phyloP scores from a whole-genome alignment of 2,888 invertebrate species.

The Caenorhabditis doughertyi region DNA sequence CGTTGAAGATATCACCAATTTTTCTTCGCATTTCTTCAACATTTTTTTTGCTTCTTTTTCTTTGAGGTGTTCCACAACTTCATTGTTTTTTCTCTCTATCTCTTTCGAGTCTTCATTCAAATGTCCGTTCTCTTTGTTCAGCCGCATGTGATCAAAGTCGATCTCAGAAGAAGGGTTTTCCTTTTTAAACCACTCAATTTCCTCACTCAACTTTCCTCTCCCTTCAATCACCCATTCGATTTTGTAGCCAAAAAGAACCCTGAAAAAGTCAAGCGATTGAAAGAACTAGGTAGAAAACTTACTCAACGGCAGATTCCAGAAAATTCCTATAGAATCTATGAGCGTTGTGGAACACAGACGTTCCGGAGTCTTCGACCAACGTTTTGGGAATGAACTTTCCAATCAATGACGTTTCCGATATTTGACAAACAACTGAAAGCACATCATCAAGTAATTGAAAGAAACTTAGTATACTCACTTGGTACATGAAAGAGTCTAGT shows the following conservation, averaged over 20 bases:
- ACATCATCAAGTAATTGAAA: neutral
- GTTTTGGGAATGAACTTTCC: neutral
- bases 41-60: too few species aligned
- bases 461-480: neutral
- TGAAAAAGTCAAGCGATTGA: neutral
- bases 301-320: neutral
- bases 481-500: neutral
- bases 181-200: neutral
- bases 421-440: neutral
- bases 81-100: too few species aligned
- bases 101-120: too few species aligned
- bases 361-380: neutral
- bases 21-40: too few species aligned
- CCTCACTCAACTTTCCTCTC: neutral
- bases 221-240: neutral
- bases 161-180: too few species aligned
- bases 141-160: too few species aligned
- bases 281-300: constrained; percentile 1
- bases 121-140: too few species aligned
- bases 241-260: neutral
- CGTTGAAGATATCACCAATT: too few species aligned
- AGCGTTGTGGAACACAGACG: neutral
- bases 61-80: too few species aligned
- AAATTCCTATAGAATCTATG: neutral
- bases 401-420: neutral